phyloP scores from a whole-genome alignment of 2,797 vertebrate species.

The Melanotaenia boesemani region DNA sequence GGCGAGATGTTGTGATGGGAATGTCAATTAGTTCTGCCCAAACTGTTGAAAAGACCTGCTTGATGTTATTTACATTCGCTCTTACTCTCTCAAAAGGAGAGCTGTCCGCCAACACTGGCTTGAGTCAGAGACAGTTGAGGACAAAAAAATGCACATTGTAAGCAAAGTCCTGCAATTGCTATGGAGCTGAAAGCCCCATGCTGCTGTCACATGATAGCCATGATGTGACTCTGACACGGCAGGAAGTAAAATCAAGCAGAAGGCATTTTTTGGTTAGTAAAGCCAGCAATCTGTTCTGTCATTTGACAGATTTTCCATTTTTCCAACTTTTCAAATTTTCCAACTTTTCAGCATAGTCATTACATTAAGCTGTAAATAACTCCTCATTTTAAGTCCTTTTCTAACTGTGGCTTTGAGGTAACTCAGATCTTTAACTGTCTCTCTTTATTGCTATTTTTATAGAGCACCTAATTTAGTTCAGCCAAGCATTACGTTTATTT shows the following conservation, averaged over 20 bases:
- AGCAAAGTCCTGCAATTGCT: conserved; percentile 76
- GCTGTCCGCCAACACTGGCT: conserved; percentile 61
- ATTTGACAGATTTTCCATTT: too few relatives aligned
- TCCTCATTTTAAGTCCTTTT: background rate
- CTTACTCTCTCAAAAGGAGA: conserved; percentile 54
- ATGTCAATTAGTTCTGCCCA: conserved; percentile 80
- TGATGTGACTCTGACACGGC: conserved; percentile 48
- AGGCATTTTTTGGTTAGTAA: conserved; percentile 11
- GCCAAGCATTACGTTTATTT: background rate
- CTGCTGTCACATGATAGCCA: conserved; percentile 86
- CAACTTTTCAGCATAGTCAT: background rate
- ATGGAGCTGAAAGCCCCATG: conserved; percentile 80
- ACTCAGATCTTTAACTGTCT: conserved; percentile 16
- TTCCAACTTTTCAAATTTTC: background rate
- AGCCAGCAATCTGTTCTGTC: conserved; percentile 13
- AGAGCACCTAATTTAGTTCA: conserved; percentile 23
- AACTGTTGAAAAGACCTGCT: conserved; percentile 70
- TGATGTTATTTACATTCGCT: conserved; percentile 70
- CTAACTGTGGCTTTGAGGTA: conserved; percentile 10
- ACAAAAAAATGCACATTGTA: conserved; percentile 78
- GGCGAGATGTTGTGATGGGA: conserved; percentile 59
- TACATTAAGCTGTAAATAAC: conserved; percentile 6
- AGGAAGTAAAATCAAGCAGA: conserved; percentile 13
- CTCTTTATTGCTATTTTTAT: conserved; percentile 44
- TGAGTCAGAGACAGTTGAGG: conserved; percentile 69